Conservation (phyloP, 2,113 vertebrate genomes). For the Varanus salvator region DNA sequence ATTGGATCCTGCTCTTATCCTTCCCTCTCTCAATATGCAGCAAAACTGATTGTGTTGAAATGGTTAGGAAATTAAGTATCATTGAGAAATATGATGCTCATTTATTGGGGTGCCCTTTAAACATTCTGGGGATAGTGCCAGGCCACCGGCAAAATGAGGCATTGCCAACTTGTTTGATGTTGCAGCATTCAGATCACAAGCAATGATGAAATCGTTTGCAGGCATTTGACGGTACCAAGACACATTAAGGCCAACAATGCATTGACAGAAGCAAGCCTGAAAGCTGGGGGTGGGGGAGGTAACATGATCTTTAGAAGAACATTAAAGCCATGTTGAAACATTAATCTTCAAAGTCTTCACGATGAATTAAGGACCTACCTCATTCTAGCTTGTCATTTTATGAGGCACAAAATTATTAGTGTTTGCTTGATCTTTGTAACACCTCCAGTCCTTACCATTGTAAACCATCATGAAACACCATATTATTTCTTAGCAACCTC, state of each 20-base stretch:
- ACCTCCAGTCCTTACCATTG: slow-evolving; percentile 10
- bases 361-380: slow-evolving; percentile 30
- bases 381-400: slow-evolving; percentile 45
- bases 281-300: background rate
- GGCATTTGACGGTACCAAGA: background rate
- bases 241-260: background rate
- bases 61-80: slow-evolving; percentile 3
- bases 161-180: slow-evolving; percentile 9
- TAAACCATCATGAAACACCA: slow-evolving; percentile 34
- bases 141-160: background rate
- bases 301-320: background rate
- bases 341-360: slow-evolving; percentile 42
- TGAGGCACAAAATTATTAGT: slow-evolving; percentile 20
- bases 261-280: fast-evolving
- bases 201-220: background rate
- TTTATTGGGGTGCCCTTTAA: slow-evolving; percentile 5
- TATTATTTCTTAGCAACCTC: background rate
- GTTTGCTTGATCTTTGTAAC: slow-evolving; percentile 51
- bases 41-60: slow-evolving; percentile 10
- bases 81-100: background rate
- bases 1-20: slow-evolving; percentile 9
- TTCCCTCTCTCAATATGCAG: background rate
- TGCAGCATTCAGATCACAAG: background rate
- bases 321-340: slow-evolving; percentile 6
- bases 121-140: fast-evolving